Evolutionary conservation across 2,888 invertebrate species (phyloP).

Genomic region (Crematogaster levior): DNA sequence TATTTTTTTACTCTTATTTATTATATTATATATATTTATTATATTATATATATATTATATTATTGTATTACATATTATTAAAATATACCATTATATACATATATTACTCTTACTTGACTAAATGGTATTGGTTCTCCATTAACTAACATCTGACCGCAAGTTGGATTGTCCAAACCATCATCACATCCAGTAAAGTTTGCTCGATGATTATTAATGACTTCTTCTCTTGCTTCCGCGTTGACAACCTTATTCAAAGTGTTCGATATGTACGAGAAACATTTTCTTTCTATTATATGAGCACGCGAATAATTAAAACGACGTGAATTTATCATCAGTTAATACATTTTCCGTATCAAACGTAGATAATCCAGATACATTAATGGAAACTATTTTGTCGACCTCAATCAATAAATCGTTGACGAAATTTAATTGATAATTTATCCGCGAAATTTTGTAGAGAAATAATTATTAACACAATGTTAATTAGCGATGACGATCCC

Average conservation of each 20-base stretch:
- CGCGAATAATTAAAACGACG: not conserved
- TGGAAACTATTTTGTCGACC: constrained; percentile 29
- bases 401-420: constrained; percentile 14
- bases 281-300: not conserved
- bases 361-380: constrained; percentile 18
- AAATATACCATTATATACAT: no score
- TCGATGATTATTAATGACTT: constrained; percentile 84
- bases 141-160: constrained; percentile 84
- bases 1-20: no score
- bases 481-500: not conserved
- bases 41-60: no score
- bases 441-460: not conserved
- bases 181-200: constrained; percentile 85
- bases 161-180: constrained; percentile 81
- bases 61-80: no score
- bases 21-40: no score
- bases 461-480: not conserved
- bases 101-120: constrained; percentile 80
- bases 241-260: constrained; percentile 80
- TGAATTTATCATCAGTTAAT: constrained; percentile 19
- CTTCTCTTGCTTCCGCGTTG: constrained; percentile 86
- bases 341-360: constrained; percentile 5
- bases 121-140: constrained; percentile 84
- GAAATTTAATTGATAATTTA: constrained; percentile 16
- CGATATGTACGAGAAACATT: not conserved